Base-by-base conservation (phyloP, 2,888 invertebrate genomes). In the Acleris holmiana region DNA sequence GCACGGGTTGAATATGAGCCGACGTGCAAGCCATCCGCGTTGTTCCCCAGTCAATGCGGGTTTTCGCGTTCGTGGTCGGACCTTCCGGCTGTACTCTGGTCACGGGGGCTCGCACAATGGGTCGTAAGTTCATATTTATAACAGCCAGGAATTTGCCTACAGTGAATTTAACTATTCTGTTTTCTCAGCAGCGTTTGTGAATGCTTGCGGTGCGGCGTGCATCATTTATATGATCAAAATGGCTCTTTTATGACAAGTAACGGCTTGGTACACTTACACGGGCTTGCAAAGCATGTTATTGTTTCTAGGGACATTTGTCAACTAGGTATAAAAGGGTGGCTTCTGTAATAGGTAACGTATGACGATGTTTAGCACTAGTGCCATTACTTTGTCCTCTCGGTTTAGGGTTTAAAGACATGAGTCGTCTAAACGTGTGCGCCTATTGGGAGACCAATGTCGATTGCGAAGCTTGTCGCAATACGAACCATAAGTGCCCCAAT, bases 131-230 rank as follows among this genome's bases (percentile, higher is more conserved):
- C 71, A 72, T 70, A 13, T 35, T 35, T 35, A 71, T 72, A 72
- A 71, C 76, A 71, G 76, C 76, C 72, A 74, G 75, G 79, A 84
- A 84, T 83, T 78, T 70, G 70, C 74, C 71, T 79, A 77, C 79
- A 86, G 82, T 86, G 83, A 86, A 85, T 87, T 83, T 82, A 83
- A 83, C 78, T 82, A 83, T 86, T 85, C 81, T 80, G 82, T 86
- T 86, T 84, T 75, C 79, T 68, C 73, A 74, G 73, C 76, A 74
- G 71, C 53, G 49, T 21, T 48, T 56, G 49, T 10, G 41, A 57
- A 53, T 47, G 57, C 41, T 54, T 48, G 61, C 61, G 61, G 61
- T 57, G 40, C 44, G 48, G 29, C 40, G 21, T 48, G 50, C 56
- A 58, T 54, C 57, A 44, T 40, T 61, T 8, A 44, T 58, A 61